Conservation (phyloP, 2,797 vertebrate species). For the Tenualosa ilisha region DNA sequence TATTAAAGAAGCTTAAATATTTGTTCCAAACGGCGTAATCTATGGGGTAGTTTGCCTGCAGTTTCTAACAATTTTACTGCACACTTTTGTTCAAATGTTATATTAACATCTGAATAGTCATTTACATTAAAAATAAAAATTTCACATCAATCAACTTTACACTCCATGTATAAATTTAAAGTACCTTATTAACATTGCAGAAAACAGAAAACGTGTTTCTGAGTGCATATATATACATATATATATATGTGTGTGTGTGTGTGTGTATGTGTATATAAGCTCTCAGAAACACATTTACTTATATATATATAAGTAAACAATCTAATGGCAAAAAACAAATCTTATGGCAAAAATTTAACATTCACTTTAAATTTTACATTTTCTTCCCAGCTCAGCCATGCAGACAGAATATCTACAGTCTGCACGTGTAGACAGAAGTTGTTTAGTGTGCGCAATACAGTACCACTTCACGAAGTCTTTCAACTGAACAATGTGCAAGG, state of each 20-base stretch:
- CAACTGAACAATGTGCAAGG: not conserved
- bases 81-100: not conserved
- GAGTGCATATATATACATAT: not conserved
- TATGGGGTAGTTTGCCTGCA: not conserved
- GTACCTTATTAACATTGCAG: not conserved
- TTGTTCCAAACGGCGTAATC: not conserved
- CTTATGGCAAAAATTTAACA: slow-evolving; percentile 3
- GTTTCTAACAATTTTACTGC: not conserved
- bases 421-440: not conserved
- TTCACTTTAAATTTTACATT: not conserved
- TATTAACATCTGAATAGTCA: not conserved
- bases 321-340: not conserved
- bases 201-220: not conserved
- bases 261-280: no score
- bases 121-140: not conserved
- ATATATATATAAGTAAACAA: not conserved
- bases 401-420: not conserved
- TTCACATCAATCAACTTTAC: not conserved
- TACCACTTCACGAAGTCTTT: not conserved
- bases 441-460: not conserved
- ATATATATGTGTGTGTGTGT: no score
- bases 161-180: not conserved
- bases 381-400: not conserved
- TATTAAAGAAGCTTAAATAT: not conserved
- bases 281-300: no score